Base-by-base conservation (phyloP, 2,113 vertebrate genomes). In the Pseudonaja textilis region DNA sequence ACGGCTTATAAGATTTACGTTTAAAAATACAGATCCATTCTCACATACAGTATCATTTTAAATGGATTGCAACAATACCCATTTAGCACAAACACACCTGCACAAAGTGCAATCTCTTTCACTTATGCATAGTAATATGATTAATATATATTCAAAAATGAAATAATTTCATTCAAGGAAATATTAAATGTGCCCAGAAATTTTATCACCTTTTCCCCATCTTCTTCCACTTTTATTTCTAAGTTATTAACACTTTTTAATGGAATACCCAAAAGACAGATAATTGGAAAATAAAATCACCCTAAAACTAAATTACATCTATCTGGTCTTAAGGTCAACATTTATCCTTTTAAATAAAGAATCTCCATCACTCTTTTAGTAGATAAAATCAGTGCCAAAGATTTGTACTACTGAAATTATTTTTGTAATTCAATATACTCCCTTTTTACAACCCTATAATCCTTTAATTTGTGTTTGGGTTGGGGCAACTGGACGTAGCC, bases 91-190 rank as follows among this genome's bases (percentile, higher is more conserved):
- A 88, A 96, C 92, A 96, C 86, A 42, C 93, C 95, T 0, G 94
- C 96, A 96, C 96, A 96, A 92, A 94, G 96, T 97, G 96, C 97
- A 96, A 96, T 93, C 95, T 97, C 96, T 96, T 95, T 95, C 95
- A 96, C 94, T 96, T 96, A 96, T 97, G 97, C 97, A 98, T 97
- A 98, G 98, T 97, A 89, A 57, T 94, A 96, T 96, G 94, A 95
- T 98, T 95, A 97, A 97, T 45, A 81, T 96, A 95, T 96, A 93
- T 87, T 88, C 89, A 97, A 96, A 25, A 96, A 96, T 94, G 91
- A 93, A 69, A 89, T 95, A 95, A 94, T 97, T 94, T 95, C 95
- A 95, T 95, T 97, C 95, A 96, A 93, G 94, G 93, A 96, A 94
- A 92, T 93, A 93, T 95, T 96, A 94, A 93, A 96, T 95, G 93